These are phyloP conservation scores for Coelogynopora nodosa DNA, from an alignment of 2,888 invertebrate species.

Conservation along the genomic window DNA sequence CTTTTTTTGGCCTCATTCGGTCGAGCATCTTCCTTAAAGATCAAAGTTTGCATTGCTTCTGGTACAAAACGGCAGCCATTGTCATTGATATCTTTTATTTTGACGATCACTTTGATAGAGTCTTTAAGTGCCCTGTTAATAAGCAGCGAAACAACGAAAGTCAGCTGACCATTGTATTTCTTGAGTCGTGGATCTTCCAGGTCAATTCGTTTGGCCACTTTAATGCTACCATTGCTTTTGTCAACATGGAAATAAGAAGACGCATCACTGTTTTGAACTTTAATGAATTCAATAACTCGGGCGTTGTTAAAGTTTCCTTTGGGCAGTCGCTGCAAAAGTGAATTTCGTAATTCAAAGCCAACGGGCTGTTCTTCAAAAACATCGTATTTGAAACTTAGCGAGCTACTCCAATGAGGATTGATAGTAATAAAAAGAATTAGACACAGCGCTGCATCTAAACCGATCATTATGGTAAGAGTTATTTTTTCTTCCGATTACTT, in stretches of 20 bases:
- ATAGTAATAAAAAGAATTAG: background rate
- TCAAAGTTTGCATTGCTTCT: background rate
- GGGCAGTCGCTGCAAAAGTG: background rate
- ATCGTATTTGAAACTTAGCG: background rate
- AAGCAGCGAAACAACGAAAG: slow-evolving; percentile 1
- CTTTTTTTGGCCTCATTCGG: background rate
- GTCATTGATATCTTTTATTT: slow-evolving; percentile 33
- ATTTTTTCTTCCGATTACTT: too few relatives aligned
- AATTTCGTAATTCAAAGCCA: background rate
- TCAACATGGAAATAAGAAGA: background rate
- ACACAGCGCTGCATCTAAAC: background rate
- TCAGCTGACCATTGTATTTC: background rate
- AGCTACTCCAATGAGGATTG: background rate
- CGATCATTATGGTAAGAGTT: too few relatives aligned
- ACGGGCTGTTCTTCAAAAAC: background rate
- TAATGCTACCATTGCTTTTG: background rate
- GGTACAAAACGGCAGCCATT: slow-evolving; percentile 34
- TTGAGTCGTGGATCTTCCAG: background rate
- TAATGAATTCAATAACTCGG: background rate
- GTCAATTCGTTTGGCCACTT: slow-evolving; percentile 31
- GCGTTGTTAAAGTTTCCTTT: background rate
- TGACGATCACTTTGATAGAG: slow-evolving; percentile 4
- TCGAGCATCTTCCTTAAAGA: slow-evolving; percentile 20
- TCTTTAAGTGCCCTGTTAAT: background rate
- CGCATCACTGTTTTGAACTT: background rate